Base-by-base conservation (phyloP, 2,888 invertebrate species). In the Phlogophora meticulosa region DNA sequence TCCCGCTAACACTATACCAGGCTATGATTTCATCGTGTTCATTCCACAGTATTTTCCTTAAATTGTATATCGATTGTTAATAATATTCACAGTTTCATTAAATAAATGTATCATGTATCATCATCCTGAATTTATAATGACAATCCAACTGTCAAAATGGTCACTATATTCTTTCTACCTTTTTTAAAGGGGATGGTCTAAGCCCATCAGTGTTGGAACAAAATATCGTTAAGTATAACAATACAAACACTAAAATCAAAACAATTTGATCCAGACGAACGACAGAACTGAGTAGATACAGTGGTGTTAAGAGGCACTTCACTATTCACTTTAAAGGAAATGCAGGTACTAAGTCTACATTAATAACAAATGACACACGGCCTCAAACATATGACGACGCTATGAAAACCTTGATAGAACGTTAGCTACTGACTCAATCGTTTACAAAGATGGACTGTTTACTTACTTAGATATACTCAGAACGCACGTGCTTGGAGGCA, bases 21-120 rank as follows among this genome's bases (percentile, higher is more conserved):
- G 24, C 46, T 40, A 81, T 83, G 84, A 84, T 72, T 76, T 84
- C 84, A 81, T 84, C 62, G 62, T 11, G 51, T 48, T 59, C 32
- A 46, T 32, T n/a, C 45, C 38, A 59, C 36, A 24, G 7, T 9
- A 15, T 73, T 81, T 85, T 85, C 80, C 85, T 84, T 68, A 75
- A 48, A 42, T 49, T 45, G 43, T 64, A 72, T 77, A 46, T 53
- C 38, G 34, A 66, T 60, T 17, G n/a, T 24, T 13, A 42, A 11
- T 24, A 42, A 15, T 24, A 15, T 59, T 48, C 63, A 36, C n/a
- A 13, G 11, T 43, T 53, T 42, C 0, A 48, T 63, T 60, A 51
- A 52, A 57, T 42, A 48, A 52, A 24, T 15, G n/a, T 55, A 65
- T 45, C 28, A 24, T 15, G 22, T 60, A n/a, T n/a, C n/a, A n/a